Conservation (phyloP, 1,140 invertebrate species). For the Pantala flavescens region DNA sequence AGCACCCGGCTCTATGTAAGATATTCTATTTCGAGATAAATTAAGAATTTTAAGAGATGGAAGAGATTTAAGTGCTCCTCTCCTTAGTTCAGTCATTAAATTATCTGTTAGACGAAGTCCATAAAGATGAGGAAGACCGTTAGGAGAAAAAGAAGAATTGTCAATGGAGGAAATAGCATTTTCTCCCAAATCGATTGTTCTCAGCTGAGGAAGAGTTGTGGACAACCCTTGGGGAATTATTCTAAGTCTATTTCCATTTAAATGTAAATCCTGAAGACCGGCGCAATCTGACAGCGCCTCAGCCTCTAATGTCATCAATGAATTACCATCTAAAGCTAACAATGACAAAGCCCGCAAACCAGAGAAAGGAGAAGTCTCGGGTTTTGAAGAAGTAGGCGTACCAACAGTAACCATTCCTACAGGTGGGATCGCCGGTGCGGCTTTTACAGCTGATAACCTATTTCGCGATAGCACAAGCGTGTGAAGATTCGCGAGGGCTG, state of each 20-base stretch:
- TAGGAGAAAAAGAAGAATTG: slow-evolving; percentile 64
- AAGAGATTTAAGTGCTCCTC: slow-evolving; percentile 73
- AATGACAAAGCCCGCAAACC: slow-evolving; percentile 31
- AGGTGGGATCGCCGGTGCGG: background rate
- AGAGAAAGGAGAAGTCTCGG: slow-evolving; percentile 31
- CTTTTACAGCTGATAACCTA: slow-evolving; percentile 54
- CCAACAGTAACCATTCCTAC: slow-evolving; percentile 22
- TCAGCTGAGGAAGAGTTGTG: slow-evolving; percentile 60
- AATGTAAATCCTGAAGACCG: slow-evolving; percentile 73
- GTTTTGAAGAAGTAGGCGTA: background rate
- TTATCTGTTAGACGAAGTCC: slow-evolving; percentile 79
- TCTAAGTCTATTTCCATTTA: slow-evolving; percentile 76
- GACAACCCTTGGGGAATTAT: slow-evolving; percentile 73
- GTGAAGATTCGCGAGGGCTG: slow-evolving; percentile 66
- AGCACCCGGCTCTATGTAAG: slow-evolving; percentile 69
- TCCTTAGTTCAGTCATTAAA: slow-evolving; percentile 72
- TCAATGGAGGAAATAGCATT: slow-evolving; percentile 75
- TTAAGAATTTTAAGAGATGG: slow-evolving; percentile 76
- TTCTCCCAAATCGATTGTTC: slow-evolving; percentile 78
- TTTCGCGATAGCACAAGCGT: slow-evolving; percentile 80
- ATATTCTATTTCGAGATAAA: slow-evolving; percentile 75
- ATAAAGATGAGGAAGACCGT: slow-evolving; percentile 61
- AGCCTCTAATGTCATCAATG: slow-evolving; percentile 61
- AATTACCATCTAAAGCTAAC: slow-evolving; percentile 75
- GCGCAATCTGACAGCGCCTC: slow-evolving; percentile 75